Evolutionary conservation across 1,140 invertebrate genomes (phyloP).

Genomic region (Neomicropteryx cornuta): DNA sequence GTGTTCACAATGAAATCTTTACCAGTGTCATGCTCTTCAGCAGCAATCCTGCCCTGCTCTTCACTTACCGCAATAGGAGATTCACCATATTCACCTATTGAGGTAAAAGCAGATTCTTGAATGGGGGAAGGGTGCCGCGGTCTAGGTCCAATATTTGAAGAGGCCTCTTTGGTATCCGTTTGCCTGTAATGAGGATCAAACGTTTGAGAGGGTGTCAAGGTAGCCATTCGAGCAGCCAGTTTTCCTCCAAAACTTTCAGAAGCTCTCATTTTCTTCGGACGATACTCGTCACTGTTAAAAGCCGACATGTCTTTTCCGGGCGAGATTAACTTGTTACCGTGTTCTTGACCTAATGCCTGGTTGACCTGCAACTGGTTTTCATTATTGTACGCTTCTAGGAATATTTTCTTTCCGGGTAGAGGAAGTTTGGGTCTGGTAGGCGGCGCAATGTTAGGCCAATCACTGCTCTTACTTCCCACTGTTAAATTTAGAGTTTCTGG

Average conservation of each 20-base stretch:
- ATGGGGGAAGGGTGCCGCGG: no score
- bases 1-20: no score
- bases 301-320: constrained; percentile 14
- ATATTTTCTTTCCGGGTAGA: constrained; percentile 37
- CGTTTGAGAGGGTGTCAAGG: background rate
- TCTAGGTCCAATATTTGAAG: no score
- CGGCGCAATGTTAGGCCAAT: constrained; percentile 14
- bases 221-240: constrained; percentile 17
- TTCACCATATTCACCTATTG: no score
- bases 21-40: no score
- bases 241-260: constrained; percentile 34
- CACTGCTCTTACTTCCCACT: constrained; percentile 3
- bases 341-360: constrained; percentile 17
- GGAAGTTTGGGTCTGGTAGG: constrained; percentile 20
- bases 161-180: no score
- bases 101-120: no score
- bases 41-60: no score
- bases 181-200: background rate
- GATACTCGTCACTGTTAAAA: constrained; percentile 22
- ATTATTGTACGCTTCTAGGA: constrained; percentile 36
- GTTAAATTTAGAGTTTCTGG: constrained; percentile 17
- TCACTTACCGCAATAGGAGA: no score
- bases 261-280: constrained; percentile 39
- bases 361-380: constrained; percentile 24
- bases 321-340: constrained; percentile 9